Evolutionary conservation across 2,797 vertebrate genomes (phyloP).

Genomic region (Paratrypauchen microcephalus): DNA sequence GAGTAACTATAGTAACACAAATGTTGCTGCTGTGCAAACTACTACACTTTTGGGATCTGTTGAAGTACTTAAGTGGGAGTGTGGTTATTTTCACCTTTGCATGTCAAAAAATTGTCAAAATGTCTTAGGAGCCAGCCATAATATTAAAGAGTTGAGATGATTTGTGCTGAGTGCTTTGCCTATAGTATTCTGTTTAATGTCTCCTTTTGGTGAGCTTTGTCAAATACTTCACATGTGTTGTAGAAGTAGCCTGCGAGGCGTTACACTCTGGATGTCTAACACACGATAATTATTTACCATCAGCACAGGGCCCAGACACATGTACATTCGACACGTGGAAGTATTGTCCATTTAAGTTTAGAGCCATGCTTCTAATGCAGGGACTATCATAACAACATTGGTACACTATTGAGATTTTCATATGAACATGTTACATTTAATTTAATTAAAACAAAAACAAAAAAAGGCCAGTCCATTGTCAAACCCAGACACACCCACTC

Average conservation of each 20-base stretch:
- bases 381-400: no score
- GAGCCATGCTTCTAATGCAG: no score
- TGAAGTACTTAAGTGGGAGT: background rate
- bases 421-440: background rate
- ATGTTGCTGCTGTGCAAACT: background rate
- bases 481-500: background rate
- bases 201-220: background rate
- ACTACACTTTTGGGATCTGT: background rate
- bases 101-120: background rate
- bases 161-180: background rate
- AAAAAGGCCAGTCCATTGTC: background rate
- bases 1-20: background rate
- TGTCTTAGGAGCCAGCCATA: background rate
- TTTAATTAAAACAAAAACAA: no score
- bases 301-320: no score
- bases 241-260: no score
- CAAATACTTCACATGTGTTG: background rate
- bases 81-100: conserved; percentile 1
- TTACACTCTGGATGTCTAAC: no score
- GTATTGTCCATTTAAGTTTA: no score
- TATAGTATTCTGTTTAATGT: background rate
- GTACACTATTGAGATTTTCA: no score
- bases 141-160: background rate
- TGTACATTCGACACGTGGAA: no score
- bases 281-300: no score